These are phyloP conservation scores for Sussaba pulchella DNA, from an alignment of 2,888 invertebrate species.

Conservation along the genomic window DNA sequence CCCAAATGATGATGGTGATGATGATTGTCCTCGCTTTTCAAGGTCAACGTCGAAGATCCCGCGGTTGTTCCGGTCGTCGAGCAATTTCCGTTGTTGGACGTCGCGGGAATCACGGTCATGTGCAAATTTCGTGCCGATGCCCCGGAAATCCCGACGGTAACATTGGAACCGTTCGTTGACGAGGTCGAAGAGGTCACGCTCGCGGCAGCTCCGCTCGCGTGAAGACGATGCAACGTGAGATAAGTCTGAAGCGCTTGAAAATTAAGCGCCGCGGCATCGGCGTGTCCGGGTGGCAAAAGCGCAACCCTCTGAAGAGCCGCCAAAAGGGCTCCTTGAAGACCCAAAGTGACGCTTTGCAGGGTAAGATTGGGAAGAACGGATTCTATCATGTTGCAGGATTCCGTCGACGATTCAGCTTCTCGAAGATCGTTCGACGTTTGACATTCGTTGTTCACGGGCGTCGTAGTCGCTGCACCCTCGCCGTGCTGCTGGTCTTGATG, in stretches of 20 bases:
- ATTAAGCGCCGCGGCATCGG: slow-evolving; percentile 93
- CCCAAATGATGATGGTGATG: slow-evolving; percentile 52
- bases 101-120: not conserved
- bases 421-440: slow-evolving; percentile 69
- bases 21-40: slow-evolving; percentile 73
- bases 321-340: slow-evolving; percentile 94
- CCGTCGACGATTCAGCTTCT: slow-evolving; percentile 71
- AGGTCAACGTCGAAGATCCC: slow-evolving; percentile 85
- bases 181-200: slow-evolving; percentile 76
- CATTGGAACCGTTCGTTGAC: slow-evolving; percentile 57
- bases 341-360: slow-evolving; percentile 91
- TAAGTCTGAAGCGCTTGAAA: slow-evolving; percentile 95
- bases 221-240: slow-evolving; percentile 92
- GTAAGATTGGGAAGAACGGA: slow-evolving; percentile 78
- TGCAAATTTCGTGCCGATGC: not conserved
- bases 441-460: slow-evolving; percentile 57
- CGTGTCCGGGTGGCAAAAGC: slow-evolving; percentile 92
- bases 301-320: slow-evolving; percentile 94
- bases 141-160: not conserved
- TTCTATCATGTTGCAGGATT: slow-evolving; percentile 68
- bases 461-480: slow-evolving; percentile 59
- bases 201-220: slow-evolving; percentile 87
- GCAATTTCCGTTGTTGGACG: slow-evolving; percentile 28
- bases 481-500: slow-evolving; percentile 73
- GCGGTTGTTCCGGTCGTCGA: slow-evolving; percentile 77